Evolutionary conservation across 1,140 invertebrate species (phyloP).

Genomic region (Drosophila orosa): DNA sequence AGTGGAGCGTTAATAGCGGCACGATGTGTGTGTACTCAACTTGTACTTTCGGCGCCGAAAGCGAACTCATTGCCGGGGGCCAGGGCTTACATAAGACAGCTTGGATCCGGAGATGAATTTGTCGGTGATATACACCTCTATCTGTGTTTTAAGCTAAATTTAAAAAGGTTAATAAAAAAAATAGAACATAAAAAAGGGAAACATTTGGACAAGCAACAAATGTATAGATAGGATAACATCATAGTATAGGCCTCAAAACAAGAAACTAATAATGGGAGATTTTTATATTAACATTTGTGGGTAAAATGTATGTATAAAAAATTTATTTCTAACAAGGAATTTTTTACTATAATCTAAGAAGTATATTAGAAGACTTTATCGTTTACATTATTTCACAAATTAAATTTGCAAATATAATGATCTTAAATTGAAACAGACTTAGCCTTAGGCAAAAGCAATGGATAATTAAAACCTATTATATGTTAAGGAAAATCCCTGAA

Average conservation of each 20-base stretch:
- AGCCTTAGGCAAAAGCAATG: no score
- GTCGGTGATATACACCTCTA: conserved; percentile 55
- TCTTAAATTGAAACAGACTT: no score
- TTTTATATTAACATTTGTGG: background rate
- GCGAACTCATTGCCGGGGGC: conserved; percentile 33
- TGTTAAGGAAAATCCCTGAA: no score
- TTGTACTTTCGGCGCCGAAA: conserved; percentile 61
- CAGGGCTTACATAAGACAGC: conserved; percentile 57
- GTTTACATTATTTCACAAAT: no score
- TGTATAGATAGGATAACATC: background rate
- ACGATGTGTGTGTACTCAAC: conserved; percentile 66
- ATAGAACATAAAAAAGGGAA: background rate
- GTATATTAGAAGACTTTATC: no score
- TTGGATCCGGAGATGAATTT: conserved; percentile 21
- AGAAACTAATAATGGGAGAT: background rate
- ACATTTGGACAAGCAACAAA: no score
- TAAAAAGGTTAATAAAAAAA: conserved; percentile 2
- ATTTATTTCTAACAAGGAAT: no score
- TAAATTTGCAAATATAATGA: no score
- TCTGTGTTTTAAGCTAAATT: background rate
- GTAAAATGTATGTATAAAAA: no score
- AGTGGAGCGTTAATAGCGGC: conserved; percentile 79
- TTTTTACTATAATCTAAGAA: no score
- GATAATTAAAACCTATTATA: no score
- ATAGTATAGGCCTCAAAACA: background rate